phyloP scores from a whole-genome alignment of 1,140 invertebrate genomes.

The Hycleus cichorii region DNA sequence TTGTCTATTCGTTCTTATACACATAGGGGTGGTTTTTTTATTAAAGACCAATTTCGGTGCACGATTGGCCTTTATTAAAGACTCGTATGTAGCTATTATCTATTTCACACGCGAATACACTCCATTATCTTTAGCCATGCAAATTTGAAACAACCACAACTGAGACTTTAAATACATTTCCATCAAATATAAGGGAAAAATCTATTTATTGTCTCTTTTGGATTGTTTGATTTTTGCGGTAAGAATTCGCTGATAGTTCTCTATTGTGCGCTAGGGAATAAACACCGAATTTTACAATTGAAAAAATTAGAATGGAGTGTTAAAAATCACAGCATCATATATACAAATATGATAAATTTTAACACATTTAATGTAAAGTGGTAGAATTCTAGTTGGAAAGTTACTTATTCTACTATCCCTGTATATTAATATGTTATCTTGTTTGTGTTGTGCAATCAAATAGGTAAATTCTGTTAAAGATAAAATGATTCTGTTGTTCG shows the following conservation, averaged over 20 bases:
- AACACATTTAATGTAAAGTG: constrained; percentile 22
- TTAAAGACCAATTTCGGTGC: constrained; percentile 10
- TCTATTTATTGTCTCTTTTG: constrained; percentile 13
- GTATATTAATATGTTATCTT: constrained; percentile 30
- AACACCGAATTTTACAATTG: constrained; percentile 22
- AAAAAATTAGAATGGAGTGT: neutral
- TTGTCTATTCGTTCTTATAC: neutral
- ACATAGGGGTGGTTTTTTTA: neutral
- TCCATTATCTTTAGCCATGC: neutral
- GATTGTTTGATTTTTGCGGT: constrained; percentile 9
- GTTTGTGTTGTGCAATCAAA: constrained; percentile 30
- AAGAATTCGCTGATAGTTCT: constrained; percentile 26
- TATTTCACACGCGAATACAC: neutral
- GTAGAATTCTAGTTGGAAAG: constrained; percentile 30
- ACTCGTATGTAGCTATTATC: neutral
- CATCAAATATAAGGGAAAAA: neutral
- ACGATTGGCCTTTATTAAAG: constrained; percentile 2
- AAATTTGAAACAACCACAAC: no score
- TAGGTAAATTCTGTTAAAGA: neutral
- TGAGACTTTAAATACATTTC: no score
- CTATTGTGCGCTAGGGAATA: constrained; percentile 16
- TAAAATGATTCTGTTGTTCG: constrained; percentile 30
- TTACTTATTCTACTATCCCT: constrained; percentile 34
- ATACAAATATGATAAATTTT: constrained; percentile 7
- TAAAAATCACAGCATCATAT: constrained; percentile 8